Conservation (phyloP, 2,113 vertebrate genomes). For the Chrysemys picta region DNA sequence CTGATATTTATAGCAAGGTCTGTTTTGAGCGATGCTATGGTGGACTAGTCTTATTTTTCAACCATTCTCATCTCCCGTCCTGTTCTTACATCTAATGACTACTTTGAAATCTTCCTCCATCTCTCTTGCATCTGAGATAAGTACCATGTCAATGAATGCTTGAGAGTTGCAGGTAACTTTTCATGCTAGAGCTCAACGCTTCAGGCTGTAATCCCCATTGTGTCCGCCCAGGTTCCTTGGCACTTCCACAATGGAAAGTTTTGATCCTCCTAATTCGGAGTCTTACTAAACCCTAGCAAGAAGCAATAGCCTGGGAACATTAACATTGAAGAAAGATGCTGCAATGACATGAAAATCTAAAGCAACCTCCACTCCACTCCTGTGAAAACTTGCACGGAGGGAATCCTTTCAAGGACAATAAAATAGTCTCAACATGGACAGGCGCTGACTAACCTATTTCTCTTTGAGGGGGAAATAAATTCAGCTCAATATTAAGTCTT, state of each 20-base stretch:
- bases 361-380: not conserved
- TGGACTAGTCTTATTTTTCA: not conserved
- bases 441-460: not conserved
- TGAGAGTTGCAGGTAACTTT: not conserved
- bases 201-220: not conserved
- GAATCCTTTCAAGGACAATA: not conserved
- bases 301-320: not conserved
- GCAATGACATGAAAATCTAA: not conserved
- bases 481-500: not conserved
- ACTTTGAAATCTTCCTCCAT: accelerated
- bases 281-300: not conserved
- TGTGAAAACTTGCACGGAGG: not conserved
- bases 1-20: not conserved
- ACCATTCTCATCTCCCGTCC: not conserved
- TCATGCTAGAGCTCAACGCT: not conserved
- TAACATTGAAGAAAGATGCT: constrained; percentile 1
- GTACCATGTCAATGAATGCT: not conserved
- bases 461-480: constrained; percentile 3
- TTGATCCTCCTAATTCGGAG: not conserved
- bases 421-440: constrained; percentile 13
- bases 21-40: accelerated
- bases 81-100: not conserved
- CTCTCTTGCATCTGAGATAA: accelerated
- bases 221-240: not conserved
- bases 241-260: not conserved